phyloP scores from a whole-genome alignment of 1,140 invertebrate species.

The Macrotrachela quadricornifera region DNA sequence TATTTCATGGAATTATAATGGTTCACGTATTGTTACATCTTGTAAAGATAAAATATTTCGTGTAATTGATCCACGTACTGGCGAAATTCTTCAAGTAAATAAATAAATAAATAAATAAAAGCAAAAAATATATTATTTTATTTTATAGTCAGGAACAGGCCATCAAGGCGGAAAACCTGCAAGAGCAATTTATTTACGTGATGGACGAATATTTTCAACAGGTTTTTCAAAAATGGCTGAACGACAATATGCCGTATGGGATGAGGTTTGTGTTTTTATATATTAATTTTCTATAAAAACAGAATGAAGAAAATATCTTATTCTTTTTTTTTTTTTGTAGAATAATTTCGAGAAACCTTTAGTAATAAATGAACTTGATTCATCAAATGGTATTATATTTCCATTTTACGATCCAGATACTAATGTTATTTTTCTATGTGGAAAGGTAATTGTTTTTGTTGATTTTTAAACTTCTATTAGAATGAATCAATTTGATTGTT shows the following conservation, averaged over 20 bases:
- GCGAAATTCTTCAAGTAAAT: slow-evolving; percentile 46
- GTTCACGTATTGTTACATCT: slow-evolving; percentile 66
- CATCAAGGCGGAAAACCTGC: slow-evolving; percentile 72
- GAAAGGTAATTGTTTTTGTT: slow-evolving; percentile 43
- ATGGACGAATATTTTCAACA: slow-evolving; percentile 52
- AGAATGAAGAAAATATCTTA: neutral
- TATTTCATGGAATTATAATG: slow-evolving; percentile 70
- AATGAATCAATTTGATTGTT: neutral
- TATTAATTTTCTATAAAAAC: neutral
- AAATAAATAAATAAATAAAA: neutral
- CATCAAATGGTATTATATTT: slow-evolving; percentile 70
- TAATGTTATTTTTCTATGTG: slow-evolving; percentile 73
- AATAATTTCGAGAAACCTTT: slow-evolving; percentile 52
- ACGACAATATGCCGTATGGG: slow-evolving; percentile 66
- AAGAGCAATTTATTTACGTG: slow-evolving; percentile 65
- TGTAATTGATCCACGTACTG: slow-evolving; percentile 63
- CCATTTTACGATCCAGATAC: slow-evolving; percentile 80
- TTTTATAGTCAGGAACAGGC: slow-evolving; percentile 33
- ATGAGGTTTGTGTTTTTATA: slow-evolving; percentile 33
- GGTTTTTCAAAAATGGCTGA: slow-evolving; percentile 74
- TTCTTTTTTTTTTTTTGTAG: slow-evolving; percentile 34
- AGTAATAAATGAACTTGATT: slow-evolving; percentile 57
- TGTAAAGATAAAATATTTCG: slow-evolving; percentile 75
- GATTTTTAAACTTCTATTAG: neutral
- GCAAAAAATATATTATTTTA: neutral